A percentile compares a stretch with the other conserved stretches of the same genome.
Evolutionary conservation across 2,113 vertebrate genomes (phyloP).

Genomic region (Riparia riparia): DNA sequence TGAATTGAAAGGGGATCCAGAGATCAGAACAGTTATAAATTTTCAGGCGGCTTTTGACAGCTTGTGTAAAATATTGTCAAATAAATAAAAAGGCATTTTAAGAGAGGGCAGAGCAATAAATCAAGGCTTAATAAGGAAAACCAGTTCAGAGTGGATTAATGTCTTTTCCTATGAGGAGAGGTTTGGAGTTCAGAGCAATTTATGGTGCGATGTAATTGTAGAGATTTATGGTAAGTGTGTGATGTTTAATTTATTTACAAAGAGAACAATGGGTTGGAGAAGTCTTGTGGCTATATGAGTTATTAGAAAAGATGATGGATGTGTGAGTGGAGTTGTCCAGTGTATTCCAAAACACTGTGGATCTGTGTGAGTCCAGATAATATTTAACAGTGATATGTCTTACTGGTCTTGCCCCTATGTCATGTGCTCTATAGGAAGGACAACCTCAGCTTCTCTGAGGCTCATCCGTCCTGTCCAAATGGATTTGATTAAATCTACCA

Average conservation of each 20-base stretch:
- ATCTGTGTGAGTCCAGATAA: background rate
- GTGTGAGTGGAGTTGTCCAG: background rate
- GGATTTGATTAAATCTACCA: background rate
- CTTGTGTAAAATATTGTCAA: background rate
- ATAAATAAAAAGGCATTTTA: background rate
- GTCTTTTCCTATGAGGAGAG: background rate
- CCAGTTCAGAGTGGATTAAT: background rate
- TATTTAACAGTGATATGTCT: background rate
- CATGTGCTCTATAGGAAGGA: background rate
- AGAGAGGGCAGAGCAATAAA: background rate
- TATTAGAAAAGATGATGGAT: background rate
- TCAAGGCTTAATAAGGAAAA: background rate
- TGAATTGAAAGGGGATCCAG: background rate
- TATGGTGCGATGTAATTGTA: background rate
- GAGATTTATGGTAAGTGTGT: background rate
- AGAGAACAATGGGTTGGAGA: background rate
- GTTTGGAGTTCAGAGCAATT: background rate
- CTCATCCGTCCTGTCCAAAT: background rate
- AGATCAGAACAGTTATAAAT: background rate
- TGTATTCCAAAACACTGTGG: background rate
- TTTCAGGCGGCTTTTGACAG: background rate
- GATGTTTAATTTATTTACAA: background rate
- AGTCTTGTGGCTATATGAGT: background rate
- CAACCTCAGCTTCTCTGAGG: background rate
- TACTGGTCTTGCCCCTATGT: background rate